Evolutionary conservation across 2,113 vertebrate species (phyloP).

Genomic region (Monopterus albus): DNA sequence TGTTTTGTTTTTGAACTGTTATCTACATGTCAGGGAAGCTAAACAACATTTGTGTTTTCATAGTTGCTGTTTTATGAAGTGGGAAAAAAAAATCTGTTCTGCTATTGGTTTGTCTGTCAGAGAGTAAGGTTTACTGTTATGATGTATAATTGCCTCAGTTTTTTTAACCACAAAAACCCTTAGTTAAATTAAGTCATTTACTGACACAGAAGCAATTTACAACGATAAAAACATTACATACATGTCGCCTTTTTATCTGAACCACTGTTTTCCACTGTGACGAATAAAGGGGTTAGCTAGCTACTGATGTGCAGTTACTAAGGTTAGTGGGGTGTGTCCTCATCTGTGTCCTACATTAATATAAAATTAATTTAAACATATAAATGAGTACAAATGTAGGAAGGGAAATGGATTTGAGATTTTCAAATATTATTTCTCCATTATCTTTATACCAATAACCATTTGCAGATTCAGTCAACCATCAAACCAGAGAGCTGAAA

Average conservation of each 20-base stretch:
- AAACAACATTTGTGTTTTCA: constrained; percentile 58
- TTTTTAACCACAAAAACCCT: constrained; percentile 4
- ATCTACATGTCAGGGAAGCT: constrained; percentile 76
- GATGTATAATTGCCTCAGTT: constrained; percentile 45
- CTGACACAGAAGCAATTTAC: constrained; percentile 22
- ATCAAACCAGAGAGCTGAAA: constrained; percentile 47
- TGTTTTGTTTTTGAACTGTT: constrained; percentile 58
- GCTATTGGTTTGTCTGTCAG: constrained; percentile 55
- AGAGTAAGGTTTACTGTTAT: constrained; percentile 46
- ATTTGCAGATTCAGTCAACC: constrained; percentile 27
- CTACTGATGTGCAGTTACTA: constrained; percentile 70
- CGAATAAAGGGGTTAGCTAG: constrained; percentile 19
- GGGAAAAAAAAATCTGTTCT: constrained; percentile 45
- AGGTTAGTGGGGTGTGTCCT: constrained; percentile 28
- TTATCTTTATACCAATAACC: no score
- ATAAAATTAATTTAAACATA: no score
- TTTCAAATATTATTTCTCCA: no score
- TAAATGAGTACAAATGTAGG: background rate
- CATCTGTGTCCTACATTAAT: no score
- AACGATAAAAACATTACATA: constrained; percentile 15
- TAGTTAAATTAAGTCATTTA: constrained; percentile 49
- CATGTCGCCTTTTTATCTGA: constrained; percentile 40
- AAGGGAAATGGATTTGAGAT: constrained; percentile 19
- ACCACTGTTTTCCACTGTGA: constrained; percentile 48
- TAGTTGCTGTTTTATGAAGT: constrained; percentile 70